Conservation (phyloP, 2,797 vertebrate genomes). For the Eutrigla gurnardus region DNA sequence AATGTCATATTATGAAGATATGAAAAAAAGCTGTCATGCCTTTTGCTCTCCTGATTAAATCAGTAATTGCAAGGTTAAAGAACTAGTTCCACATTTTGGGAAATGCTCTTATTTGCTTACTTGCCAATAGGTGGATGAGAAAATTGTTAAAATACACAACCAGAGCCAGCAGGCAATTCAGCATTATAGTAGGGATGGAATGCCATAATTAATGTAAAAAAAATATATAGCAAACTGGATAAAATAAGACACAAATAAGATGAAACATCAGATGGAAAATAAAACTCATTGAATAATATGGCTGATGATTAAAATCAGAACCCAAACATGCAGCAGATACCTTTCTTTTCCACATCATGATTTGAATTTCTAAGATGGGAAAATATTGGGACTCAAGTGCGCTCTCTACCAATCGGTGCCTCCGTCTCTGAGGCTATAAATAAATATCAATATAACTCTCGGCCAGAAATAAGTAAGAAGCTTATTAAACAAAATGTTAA, state of each 20-base stretch:
- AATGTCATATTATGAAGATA: too few species aligned
- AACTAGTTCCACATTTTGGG: not conserved
- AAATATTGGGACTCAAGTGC: not conserved
- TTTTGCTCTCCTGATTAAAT: accelerated
- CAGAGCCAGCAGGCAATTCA: not conserved
- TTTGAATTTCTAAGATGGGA: not conserved
- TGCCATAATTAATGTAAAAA: not conserved
- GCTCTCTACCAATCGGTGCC: not conserved
- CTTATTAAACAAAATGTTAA: not conserved
- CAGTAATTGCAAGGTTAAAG: not conserved
- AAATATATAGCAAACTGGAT: not conserved
- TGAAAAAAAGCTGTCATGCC: not conserved
- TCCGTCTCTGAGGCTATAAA: not conserved
- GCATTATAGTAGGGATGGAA: not conserved
- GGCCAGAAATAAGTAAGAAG: not conserved
- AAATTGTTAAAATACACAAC: not conserved
- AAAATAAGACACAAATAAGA: accelerated
- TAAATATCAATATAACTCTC: not conserved
- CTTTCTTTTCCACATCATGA: not conserved
- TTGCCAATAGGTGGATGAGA: not conserved
- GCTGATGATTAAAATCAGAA: not conserved
- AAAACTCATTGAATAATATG: not conserved
- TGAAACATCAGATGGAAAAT: not conserved
- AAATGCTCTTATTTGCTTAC: not conserved
- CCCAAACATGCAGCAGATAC: not conserved